These are phyloP conservation scores for Calidris pygmaea DNA, from an alignment of 2,113 vertebrate species.

Conservation along the genomic window DNA sequence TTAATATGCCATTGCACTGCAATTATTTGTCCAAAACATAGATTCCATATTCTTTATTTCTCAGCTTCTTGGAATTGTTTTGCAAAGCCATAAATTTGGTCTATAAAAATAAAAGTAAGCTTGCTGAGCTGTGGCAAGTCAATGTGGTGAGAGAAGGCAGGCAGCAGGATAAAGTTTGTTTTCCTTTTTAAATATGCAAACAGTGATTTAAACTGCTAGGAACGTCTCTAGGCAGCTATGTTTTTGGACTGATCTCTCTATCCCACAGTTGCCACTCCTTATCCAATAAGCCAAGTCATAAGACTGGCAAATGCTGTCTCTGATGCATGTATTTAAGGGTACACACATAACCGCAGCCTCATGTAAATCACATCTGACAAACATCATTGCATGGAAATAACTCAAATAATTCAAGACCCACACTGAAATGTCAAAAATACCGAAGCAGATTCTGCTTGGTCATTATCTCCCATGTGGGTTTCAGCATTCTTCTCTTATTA, in stretches of 20 bases:
- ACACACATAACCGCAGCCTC: background rate
- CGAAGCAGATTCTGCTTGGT: background rate
- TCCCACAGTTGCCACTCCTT: background rate
- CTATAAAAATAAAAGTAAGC: background rate
- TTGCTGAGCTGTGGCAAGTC: background rate
- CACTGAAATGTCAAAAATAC: constrained; percentile 22
- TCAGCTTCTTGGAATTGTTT: background rate
- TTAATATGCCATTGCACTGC: background rate
- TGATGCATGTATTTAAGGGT: background rate
- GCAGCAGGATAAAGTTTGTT: background rate
- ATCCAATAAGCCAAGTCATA: background rate
- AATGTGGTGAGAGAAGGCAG: background rate
- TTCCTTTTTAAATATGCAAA: constrained; percentile 21
- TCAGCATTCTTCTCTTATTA: background rate
- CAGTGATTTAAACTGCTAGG: constrained; percentile 12
- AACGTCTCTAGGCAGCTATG: background rate
- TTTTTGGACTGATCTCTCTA: background rate
- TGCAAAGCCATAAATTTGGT: background rate
- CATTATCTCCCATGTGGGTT: background rate
- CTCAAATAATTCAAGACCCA: constrained; percentile 18
- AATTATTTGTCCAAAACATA: background rate
- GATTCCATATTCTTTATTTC: background rate
- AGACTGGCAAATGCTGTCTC: background rate
- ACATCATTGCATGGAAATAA: constrained; percentile 27
- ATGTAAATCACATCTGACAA: constrained; percentile 22